Conservation (phyloP, 2,113 vertebrate genomes). For the Rhinichthys klamathensis region DNA sequence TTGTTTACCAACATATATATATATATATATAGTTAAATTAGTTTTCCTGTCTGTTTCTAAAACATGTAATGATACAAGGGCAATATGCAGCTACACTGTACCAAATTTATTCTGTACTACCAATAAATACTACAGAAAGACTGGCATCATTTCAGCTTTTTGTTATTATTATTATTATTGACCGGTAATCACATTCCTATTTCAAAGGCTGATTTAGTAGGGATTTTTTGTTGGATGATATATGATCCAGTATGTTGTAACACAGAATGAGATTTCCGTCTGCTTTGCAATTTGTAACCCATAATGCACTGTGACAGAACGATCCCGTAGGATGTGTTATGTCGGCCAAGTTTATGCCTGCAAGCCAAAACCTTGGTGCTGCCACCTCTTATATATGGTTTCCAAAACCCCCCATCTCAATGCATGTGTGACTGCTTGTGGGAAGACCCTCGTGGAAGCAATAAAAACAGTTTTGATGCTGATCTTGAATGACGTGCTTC, state of each 20-base stretch:
- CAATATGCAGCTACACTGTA: background rate
- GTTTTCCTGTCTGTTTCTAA: too few species aligned
- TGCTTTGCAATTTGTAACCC: conserved; percentile 35
- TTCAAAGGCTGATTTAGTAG: background rate
- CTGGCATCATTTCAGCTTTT: background rate
- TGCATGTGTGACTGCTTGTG: conserved; percentile 15
- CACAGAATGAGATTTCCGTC: conserved; percentile 20
- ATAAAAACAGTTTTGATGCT: conserved; percentile 39
- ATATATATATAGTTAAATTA: too few species aligned
- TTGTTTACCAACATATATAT: too few species aligned
- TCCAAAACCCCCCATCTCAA: conserved; percentile 3
- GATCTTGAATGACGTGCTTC: conserved; percentile 34
- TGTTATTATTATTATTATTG: background rate
- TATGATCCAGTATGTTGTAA: conserved; percentile 25
- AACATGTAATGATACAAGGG: too few species aligned
- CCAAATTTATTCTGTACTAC: background rate
- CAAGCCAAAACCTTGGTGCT: conserved; percentile 23
- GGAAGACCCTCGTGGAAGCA: conserved; percentile 31
- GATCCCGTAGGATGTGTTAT: conserved; percentile 33
- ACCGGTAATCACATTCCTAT: background rate
- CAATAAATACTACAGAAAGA: background rate
- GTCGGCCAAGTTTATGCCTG: conserved; percentile 29
- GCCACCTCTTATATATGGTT: conserved; percentile 31
- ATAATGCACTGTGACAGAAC: conserved; percentile 37
- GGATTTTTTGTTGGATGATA: background rate